These are phyloP conservation scores for Hypolimnas misippus DNA, from an alignment of 2,888 invertebrate genomes.

Conservation along the genomic window DNA sequence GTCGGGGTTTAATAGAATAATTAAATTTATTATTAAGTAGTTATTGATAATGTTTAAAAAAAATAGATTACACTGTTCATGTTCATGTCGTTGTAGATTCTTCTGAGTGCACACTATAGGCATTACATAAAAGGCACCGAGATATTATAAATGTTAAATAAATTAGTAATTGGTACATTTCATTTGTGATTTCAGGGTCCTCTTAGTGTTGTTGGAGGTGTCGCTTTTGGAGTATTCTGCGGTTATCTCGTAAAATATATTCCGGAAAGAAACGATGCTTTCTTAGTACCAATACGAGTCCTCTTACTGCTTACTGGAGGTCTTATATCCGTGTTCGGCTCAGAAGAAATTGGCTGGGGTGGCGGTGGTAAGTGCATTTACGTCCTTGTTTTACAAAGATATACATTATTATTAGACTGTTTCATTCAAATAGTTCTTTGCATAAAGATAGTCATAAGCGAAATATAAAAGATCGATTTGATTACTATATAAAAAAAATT, in stretches of 20 bases:
- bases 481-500: background rate
- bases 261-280: slow-evolving; percentile 92
- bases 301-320: slow-evolving; percentile 92
- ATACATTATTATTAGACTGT: background rate
- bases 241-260: slow-evolving; percentile 92
- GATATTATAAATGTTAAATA: too few species aligned
- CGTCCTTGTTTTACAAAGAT: background rate
- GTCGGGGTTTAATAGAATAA: too few species aligned
- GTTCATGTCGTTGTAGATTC: too few species aligned
- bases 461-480: too few species aligned
- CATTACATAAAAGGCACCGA: too few species aligned
- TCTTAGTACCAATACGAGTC: slow-evolving; percentile 91
- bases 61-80: too few species aligned
- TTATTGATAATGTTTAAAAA: too few species aligned
- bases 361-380: slow-evolving; percentile 77
- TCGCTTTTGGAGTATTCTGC: slow-evolving; percentile 92
- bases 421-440: too few species aligned
- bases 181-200: slow-evolving; percentile 84
- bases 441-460: too few species aligned
- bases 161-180: background rate
- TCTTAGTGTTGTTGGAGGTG: slow-evolving; percentile 90
- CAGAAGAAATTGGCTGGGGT: slow-evolving; percentile 89
- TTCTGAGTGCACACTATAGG: too few species aligned
- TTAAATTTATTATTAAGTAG: too few species aligned
- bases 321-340: slow-evolving; percentile 93